phyloP scores from a whole-genome alignment of 2,113 vertebrate genomes.

The Urocynchramus pylzowi region DNA sequence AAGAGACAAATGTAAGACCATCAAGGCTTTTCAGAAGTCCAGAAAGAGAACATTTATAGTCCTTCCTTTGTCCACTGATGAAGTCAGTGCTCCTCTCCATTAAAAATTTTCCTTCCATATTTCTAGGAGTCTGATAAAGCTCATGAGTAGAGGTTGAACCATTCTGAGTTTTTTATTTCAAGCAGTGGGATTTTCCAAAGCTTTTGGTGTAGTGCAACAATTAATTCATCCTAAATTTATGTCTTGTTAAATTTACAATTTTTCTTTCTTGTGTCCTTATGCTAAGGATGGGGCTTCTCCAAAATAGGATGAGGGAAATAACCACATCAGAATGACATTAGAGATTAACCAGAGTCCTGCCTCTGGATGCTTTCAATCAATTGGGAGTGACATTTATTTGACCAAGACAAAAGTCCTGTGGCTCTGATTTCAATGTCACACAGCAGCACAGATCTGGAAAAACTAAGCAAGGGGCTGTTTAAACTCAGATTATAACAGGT shows the following conservation, averaged over 20 bases:
- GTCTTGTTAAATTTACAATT: neutral
- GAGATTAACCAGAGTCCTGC: neutral
- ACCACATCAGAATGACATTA: neutral
- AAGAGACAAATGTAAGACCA: neutral
- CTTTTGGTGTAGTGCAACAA: neutral
- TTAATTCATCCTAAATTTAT: neutral
- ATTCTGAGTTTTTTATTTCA: neutral
- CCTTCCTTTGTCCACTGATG: neutral
- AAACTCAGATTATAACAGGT: conserved; percentile 56
- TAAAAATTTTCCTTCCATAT: neutral
- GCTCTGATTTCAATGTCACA: conserved; percentile 13
- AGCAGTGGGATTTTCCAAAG: neutral
- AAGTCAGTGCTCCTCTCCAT: neutral
- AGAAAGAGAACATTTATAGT: neutral
- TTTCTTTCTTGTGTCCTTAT: neutral
- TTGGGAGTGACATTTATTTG: conserved; percentile 16
- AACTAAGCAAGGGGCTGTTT: conserved; percentile 9
- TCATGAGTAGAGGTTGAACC: neutral
- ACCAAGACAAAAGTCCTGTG: neutral
- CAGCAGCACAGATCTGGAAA: neutral
- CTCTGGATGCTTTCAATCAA: neutral
- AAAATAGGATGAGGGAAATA: neutral
- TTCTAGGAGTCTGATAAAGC: neutral
- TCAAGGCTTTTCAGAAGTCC: neutral
- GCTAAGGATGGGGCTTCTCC: neutral